phyloP scores from a whole-genome alignment of 2,888 invertebrate genomes.

The Melanchra persicariae region DNA sequence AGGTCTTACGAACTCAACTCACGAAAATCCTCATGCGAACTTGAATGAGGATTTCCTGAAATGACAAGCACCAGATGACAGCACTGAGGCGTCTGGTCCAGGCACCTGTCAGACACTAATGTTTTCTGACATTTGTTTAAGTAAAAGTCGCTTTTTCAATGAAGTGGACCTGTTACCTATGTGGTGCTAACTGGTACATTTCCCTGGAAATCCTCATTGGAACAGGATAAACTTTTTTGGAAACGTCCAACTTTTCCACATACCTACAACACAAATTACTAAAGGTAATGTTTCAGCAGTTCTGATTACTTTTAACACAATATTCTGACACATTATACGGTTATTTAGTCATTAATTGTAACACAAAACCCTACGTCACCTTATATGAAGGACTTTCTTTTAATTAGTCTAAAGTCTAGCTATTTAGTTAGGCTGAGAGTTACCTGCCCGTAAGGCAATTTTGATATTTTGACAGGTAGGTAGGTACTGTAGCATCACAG shows the following conservation, averaged over 20 bases:
- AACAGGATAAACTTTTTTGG: neutral
- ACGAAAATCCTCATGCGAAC: too few species aligned
- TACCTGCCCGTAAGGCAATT: neutral
- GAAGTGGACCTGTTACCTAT: too few species aligned
- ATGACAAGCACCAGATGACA: too few species aligned
- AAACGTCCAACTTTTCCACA: neutral
- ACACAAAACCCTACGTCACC: slow-evolving; percentile 44
- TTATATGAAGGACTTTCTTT: slow-evolving; percentile 41
- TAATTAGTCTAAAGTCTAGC: slow-evolving; percentile 8
- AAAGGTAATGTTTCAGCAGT: slow-evolving; percentile 22
- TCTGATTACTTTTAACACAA: slow-evolving; percentile 42
- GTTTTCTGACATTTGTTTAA: too few species aligned
- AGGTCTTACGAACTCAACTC: too few species aligned
- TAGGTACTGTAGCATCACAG: too few species aligned
- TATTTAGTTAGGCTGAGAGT: neutral
- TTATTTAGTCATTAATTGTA: slow-evolving; percentile 38
- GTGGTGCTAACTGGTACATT: too few species aligned
- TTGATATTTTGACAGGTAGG: neutral
- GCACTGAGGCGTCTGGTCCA: too few species aligned
- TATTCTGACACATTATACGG: slow-evolving; percentile 18
- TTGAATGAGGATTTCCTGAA: too few species aligned
- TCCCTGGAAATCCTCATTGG: too few species aligned
- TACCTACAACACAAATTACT: slow-evolving; percentile 22
- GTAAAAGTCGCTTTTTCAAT: too few species aligned
- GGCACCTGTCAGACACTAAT: too few species aligned